These are phyloP conservation scores for Napeogenes inachia DNA, from an alignment of 2,888 invertebrate genomes.

Conservation along the genomic window DNA sequence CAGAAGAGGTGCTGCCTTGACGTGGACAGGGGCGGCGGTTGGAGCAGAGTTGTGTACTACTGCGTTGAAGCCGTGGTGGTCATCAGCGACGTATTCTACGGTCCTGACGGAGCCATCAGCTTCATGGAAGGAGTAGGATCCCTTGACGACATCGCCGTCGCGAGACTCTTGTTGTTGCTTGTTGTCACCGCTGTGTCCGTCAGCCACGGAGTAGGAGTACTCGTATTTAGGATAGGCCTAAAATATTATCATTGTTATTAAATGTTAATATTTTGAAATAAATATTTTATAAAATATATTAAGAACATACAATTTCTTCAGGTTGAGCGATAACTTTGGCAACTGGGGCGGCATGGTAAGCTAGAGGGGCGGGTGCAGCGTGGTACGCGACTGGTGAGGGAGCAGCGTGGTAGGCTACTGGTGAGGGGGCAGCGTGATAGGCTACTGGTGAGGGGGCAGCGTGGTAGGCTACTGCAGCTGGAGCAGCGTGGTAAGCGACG, in stretches of 20 bases:
- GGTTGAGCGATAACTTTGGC: constrained; percentile 35
- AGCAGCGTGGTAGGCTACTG: constrained; percentile 31
- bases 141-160: constrained; percentile 71
- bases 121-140: constrained; percentile 69
- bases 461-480: constrained; percentile 37
- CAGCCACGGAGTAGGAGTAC: constrained; percentile 70
- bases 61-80: constrained; percentile 62
- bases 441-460: constrained; percentile 34
- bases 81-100: constrained; percentile 70
- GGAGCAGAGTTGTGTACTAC: constrained; percentile 55
- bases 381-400: constrained; percentile 37
- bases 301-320: constrained; percentile 35
- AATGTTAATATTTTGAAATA: background rate
- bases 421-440: constrained; percentile 38
- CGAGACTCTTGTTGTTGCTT: constrained; percentile 68
- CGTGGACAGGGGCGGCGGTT: constrained; percentile 45
- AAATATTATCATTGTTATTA: background rate
- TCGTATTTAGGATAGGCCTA: constrained; percentile 56
- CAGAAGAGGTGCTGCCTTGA: constrained; percentile 19
- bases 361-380: constrained; percentile 33
- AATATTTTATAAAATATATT: background rate
- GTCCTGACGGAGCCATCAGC: constrained; percentile 71
- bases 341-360: constrained; percentile 34
- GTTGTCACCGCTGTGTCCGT: constrained; percentile 72
- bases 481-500: constrained; percentile 30